Percentiles rank a stretch among this genome's conserved stretches.
Conservation (phyloP, 2,113 vertebrate genomes). For the Muntiacus muntjak region DNA sequence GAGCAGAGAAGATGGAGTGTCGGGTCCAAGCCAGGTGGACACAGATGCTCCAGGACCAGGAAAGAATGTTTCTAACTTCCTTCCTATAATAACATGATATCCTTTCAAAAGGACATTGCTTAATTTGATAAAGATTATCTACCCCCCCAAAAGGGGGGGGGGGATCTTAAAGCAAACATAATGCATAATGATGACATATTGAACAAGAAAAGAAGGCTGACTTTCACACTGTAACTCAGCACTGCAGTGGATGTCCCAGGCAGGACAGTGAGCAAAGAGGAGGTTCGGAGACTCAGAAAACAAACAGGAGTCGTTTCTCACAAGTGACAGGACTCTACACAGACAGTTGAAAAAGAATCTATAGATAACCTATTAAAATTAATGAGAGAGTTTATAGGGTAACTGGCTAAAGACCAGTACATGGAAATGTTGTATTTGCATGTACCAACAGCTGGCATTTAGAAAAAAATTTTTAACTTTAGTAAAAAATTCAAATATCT, state of each 20-base stretch:
- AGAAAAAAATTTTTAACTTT: neutral
- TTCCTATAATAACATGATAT: neutral
- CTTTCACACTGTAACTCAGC: neutral
- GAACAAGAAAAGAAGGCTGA: neutral
- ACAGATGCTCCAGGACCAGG: neutral
- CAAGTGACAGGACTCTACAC: neutral
- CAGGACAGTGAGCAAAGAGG: neutral
- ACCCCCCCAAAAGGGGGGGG: fast-evolving
- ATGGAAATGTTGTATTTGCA: neutral
- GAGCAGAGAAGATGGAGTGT: neutral
- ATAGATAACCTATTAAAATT: neutral
- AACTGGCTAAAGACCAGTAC: neutral
- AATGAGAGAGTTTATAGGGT: neutral
- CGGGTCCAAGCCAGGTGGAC: neutral
- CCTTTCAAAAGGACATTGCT: neutral
- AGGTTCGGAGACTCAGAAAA: neutral
- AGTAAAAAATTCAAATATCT: neutral
- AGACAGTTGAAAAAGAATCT: neutral
- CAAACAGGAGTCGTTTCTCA: neutral
- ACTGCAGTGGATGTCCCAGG: neutral
- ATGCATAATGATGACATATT: neutral
- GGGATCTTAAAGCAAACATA: neutral
- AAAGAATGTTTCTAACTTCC: neutral
- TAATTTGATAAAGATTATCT: neutral
- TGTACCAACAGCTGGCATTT: neutral